phyloP scores from a whole-genome alignment of 2,888 invertebrate species.

The Eupithecia abbreviata region DNA sequence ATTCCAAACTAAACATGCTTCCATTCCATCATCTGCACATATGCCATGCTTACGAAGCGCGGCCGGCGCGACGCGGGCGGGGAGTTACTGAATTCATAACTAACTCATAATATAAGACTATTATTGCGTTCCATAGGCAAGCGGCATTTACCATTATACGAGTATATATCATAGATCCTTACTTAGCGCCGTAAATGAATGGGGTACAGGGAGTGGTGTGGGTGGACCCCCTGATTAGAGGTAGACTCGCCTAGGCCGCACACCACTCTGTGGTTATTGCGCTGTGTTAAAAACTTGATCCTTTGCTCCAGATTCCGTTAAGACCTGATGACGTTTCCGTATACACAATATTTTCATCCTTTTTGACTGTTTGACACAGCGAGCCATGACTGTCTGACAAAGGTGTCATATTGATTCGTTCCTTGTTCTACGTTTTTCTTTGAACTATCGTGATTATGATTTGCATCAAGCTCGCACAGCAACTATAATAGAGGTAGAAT shows the following conservation, averaged over 20 bases:
- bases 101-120: neutral
- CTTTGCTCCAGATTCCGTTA: conserved; percentile 32
- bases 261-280: conserved; percentile 66
- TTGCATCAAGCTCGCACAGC: neutral
- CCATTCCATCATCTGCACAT: neutral
- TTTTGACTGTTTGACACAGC: neutral
- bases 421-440: neutral
- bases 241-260: conserved; percentile 58
- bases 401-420: neutral
- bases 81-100: neutral
- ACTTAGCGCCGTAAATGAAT: conserved; percentile 61
- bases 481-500: neutral
- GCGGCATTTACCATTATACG: too few species aligned
- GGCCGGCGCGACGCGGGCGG: too few species aligned
- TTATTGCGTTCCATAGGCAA: conserved; percentile 2
- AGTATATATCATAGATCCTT: conserved; percentile 18
- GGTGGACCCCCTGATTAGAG: conserved; percentile 63
- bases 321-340: neutral
- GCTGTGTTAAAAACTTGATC: conserved; percentile 66
- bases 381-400: neutral
- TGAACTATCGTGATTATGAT: neutral
- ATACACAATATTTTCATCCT: neutral
- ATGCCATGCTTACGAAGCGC: neutral
- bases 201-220: conserved; percentile 61
- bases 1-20: neutral